Conservation (phyloP, 2,797 vertebrate genomes). For the Malurus leucopterus region DNA sequence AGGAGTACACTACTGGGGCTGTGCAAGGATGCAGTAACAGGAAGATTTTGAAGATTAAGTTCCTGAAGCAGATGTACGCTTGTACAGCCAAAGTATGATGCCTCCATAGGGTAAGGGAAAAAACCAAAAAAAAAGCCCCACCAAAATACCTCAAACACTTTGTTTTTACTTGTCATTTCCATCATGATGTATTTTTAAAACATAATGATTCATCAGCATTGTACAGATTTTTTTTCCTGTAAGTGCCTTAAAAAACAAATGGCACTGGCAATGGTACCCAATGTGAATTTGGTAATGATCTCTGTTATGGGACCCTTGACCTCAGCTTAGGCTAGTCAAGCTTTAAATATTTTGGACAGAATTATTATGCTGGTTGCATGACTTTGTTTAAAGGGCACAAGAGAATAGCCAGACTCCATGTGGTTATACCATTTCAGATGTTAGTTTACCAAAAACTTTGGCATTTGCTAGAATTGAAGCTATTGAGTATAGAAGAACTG, state of each 20-base stretch:
- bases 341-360: background rate
- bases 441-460: background rate
- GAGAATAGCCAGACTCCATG: background rate
- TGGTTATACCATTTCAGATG: background rate
- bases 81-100: background rate
- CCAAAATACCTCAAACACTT: background rate
- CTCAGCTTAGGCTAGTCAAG: background rate
- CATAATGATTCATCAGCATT: background rate
- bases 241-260: background rate
- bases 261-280: background rate
- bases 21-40: background rate
- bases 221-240: background rate
- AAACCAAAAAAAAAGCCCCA: background rate
- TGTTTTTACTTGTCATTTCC: background rate
- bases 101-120: background rate
- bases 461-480: background rate
- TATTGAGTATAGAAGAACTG: background rate
- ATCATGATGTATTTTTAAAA: background rate
- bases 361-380: background rate
- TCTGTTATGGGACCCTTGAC: background rate
- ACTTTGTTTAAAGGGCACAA: background rate
- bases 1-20: background rate
- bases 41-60: background rate
- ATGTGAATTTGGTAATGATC: background rate
- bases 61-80: background rate